Evolutionary conservation across 2,113 vertebrate species (phyloP).

Genomic region (Piprites chloris): DNA sequence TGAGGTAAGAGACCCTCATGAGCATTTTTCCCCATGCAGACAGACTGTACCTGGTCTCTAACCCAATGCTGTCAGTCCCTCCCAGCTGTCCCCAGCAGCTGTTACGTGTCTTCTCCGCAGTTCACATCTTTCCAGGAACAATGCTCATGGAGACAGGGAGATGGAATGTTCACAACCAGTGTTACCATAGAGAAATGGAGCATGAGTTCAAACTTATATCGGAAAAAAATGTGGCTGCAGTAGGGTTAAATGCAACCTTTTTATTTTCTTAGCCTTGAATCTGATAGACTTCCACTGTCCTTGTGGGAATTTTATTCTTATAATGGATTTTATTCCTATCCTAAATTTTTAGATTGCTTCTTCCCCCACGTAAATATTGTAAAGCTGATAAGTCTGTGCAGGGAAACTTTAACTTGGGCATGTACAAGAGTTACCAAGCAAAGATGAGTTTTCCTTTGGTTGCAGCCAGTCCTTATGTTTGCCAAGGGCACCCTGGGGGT

Average conservation of each 20-base stretch:
- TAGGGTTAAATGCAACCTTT: neutral
- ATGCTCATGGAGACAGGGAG: neutral
- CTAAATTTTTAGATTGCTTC: neutral
- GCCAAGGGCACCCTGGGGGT: neutral
- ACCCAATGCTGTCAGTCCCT: neutral
- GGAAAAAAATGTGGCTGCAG: neutral
- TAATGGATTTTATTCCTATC: neutral
- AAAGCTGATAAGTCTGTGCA: neutral
- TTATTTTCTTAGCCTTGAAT: neutral
- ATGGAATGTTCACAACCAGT: neutral
- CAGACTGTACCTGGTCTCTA: neutral
- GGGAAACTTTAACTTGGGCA: neutral
- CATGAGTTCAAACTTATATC: neutral
- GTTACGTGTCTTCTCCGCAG: accelerated
- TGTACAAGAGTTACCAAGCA: neutral
- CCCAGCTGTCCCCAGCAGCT: neutral
- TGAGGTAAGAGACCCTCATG: neutral
- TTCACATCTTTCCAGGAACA: neutral
- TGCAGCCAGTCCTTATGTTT: neutral
- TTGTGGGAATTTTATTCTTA: neutral
- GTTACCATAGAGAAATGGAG: neutral
- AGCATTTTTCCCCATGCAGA: neutral
- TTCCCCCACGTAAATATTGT: neutral
- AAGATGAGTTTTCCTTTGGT: neutral
- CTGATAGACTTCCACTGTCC: neutral